Evolutionary conservation across 53 echinoderm and acorn worm species (phyloP).

Genomic region (Patiria pectinifera): DNA sequence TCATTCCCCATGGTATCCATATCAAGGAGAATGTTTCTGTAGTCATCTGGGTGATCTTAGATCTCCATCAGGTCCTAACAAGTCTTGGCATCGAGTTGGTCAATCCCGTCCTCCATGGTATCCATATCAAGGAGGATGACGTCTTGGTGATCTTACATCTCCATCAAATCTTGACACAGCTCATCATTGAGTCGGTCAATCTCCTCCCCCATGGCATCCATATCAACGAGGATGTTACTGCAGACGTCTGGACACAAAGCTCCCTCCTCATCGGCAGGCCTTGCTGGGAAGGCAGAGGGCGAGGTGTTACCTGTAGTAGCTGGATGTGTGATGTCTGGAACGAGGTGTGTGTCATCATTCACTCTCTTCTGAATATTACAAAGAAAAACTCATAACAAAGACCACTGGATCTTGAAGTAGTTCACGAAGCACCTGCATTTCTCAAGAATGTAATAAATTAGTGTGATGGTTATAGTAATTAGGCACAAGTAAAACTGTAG

Average conservation of each 20-base stretch:
- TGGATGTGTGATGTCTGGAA: constrained; percentile 31
- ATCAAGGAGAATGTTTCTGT: constrained; percentile 4
- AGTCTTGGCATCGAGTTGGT: constrained; percentile 22
- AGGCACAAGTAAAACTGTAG: too few relatives aligned
- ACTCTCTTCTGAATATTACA: not conserved
- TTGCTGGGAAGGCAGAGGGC: not conserved
- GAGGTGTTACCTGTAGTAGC: not conserved
- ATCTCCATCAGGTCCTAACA: not conserved
- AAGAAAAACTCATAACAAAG: not conserved
- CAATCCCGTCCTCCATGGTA: constrained; percentile 34
- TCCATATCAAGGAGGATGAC: constrained; percentile 38
- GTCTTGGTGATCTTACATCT: constrained; percentile 13
- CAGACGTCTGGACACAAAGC: constrained; percentile 7
- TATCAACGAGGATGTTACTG: constrained; percentile 29
- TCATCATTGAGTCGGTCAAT: constrained; percentile 34
- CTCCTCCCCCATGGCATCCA: constrained; percentile 37
- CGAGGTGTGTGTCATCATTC: not conserved
- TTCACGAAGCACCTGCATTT: not conserved
- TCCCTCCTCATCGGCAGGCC: not conserved
- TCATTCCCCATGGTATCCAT: constrained; percentile 39
- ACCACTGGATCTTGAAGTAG: not conserved
- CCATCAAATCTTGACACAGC: not conserved
- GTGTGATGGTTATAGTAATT: too few relatives aligned
- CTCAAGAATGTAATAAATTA: too few relatives aligned
- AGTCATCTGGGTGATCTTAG: not conserved